These are phyloP conservation scores for Torymus auratus DNA, from an alignment of 2,888 invertebrate species.

Conservation along the genomic window DNA sequence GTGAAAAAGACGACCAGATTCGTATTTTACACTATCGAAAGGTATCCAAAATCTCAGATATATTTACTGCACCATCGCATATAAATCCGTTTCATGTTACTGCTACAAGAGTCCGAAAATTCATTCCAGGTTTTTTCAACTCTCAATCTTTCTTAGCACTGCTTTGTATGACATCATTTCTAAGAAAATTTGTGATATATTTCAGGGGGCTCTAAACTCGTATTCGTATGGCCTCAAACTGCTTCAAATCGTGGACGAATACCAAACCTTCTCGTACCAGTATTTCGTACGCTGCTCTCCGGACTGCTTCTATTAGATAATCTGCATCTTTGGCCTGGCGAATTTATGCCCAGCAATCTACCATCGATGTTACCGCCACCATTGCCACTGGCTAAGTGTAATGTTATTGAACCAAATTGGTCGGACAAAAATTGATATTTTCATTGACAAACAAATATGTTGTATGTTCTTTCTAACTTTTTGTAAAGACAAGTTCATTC, in stretches of 20 bases:
- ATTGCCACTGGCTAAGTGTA: conserved; percentile 69
- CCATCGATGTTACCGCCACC: conserved; percentile 65
- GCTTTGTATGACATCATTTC: not conserved
- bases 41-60: conserved; percentile 47
- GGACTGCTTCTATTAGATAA: conserved; percentile 67
- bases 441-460: no score
- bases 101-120: conserved; percentile 52
- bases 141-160: not conserved
- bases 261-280: conserved; percentile 64
- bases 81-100: conserved; percentile 67
- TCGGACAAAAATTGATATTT: conserved; percentile 62
- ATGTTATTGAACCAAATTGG: conserved; percentile 72
- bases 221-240: conserved; percentile 73
- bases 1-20: conserved; percentile 27
- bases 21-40: conserved; percentile 42
- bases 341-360: conserved; percentile 69
- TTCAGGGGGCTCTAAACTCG: conserved; percentile 68
- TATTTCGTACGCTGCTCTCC: conserved; percentile 66
- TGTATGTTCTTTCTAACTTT: no score
- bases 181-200: conserved; percentile 2
- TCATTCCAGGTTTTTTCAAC: conserved; percentile 56
- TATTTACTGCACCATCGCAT: conserved; percentile 67
- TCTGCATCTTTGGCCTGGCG: conserved; percentile 72
- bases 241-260: conserved; percentile 63
- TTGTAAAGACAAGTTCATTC: no score